phyloP scores from a whole-genome alignment of 2,888 invertebrate species.

The Hyposoter didymator region DNA sequence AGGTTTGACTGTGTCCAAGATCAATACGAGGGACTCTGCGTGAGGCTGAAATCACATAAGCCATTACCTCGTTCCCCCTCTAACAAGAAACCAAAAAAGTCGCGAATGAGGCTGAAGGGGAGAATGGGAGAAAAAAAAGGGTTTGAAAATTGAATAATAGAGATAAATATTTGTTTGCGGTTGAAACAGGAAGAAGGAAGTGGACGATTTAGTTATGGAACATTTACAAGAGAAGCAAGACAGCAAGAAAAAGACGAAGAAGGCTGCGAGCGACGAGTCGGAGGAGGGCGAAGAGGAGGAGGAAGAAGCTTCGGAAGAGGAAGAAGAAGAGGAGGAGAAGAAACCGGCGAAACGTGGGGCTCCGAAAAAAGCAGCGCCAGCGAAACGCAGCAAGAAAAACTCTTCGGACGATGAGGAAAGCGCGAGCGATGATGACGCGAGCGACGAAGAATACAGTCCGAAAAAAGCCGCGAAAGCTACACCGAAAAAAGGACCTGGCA shows the following conservation, averaged over 20 bases:
- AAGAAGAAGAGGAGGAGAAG: slow-evolving; percentile 86
- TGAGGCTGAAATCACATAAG: slow-evolving; percentile 74
- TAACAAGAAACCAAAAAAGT: slow-evolving; percentile 71
- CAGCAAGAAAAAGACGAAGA: slow-evolving; percentile 84
- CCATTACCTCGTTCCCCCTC: slow-evolving; percentile 82
- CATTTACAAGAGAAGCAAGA: slow-evolving; percentile 86
- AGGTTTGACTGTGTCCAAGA: slow-evolving; percentile 77
- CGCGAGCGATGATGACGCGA: slow-evolving; percentile 85
- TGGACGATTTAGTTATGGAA: slow-evolving; percentile 95
- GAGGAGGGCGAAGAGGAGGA: slow-evolving; percentile 85
- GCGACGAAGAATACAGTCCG: slow-evolving; percentile 87
- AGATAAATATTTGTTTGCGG: slow-evolving; percentile 24
- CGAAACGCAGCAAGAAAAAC: slow-evolving; percentile 85
- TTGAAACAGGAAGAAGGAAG: slow-evolving; percentile 90
- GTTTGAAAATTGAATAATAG: neutral
- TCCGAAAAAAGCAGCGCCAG: slow-evolving; percentile 84
- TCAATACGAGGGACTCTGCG: slow-evolving; percentile 81
- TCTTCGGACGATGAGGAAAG: slow-evolving; percentile 85
- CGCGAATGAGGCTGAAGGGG: neutral
- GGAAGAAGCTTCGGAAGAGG: slow-evolving; percentile 84
- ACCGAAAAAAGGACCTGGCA: slow-evolving; percentile 85
- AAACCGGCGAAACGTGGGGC: slow-evolving; percentile 86
- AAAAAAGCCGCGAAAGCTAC: slow-evolving; percentile 86
- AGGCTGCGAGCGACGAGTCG: slow-evolving; percentile 83
- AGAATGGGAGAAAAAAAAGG: neutral